Conservation (phyloP, 1,140 invertebrate genomes). For the Musca vetustissima region DNA sequence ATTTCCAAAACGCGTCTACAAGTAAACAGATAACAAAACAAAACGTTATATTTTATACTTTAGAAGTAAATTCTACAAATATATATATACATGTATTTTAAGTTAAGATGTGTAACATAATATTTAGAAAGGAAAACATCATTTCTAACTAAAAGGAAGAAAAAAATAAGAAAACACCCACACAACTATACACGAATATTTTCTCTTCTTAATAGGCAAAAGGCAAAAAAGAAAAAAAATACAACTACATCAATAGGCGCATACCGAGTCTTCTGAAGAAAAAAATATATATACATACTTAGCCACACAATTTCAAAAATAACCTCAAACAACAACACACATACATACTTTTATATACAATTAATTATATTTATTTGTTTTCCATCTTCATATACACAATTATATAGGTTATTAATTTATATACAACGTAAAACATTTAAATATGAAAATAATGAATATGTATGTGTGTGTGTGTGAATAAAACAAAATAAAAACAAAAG, state of each 20-base stretch:
- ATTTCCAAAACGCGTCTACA: too few species aligned
- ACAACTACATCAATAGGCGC: not conserved
- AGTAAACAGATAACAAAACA: too few species aligned
- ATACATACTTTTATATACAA: not conserved
- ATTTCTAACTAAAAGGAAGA: not conserved
- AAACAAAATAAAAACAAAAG: not conserved
- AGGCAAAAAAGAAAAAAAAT: not conserved
- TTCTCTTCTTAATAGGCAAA: constrained; percentile 1
- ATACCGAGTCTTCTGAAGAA: not conserved
- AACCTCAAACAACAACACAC: not conserved
- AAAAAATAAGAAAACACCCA: not conserved
- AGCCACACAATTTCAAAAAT: not conserved
- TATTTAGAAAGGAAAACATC: not conserved
- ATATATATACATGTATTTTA: not conserved
- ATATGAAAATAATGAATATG: too few species aligned
- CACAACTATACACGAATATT: not conserved
- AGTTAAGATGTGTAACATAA: constrained; percentile 20
- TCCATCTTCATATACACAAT: not conserved
- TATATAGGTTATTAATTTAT: too few species aligned
- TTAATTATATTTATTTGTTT: not conserved
- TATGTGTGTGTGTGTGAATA: constrained; percentile 1
- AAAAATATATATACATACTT: not conserved
- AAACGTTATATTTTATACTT: too few species aligned
- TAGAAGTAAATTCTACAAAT: too few species aligned
- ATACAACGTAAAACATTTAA: not conserved